Base-by-base conservation (phyloP, 2,888 invertebrate genomes). In the Thelaira solivaga region DNA sequence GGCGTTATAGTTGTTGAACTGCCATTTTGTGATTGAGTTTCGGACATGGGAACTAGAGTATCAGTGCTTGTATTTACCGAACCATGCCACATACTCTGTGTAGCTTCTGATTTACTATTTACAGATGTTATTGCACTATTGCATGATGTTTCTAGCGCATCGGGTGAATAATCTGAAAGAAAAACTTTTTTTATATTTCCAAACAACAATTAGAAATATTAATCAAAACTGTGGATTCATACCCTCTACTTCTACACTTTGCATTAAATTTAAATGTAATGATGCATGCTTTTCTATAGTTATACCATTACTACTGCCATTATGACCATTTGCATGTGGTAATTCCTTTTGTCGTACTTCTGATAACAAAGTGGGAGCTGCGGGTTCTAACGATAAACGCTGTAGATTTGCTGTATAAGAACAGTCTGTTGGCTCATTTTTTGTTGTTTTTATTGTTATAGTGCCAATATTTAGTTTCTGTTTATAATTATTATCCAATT, bases 41-140 rank as follows among this genome's bases (percentile, higher is more conserved):
- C 82, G 3, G 73, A 57, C 18, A 80, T 61, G 16, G 81, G 81
- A 10, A 82, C 82, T 78, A 91, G 83, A 13, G 91, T 91, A 80
- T 91, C 91, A 43, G 91, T 91, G 84, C 91, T 91, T 34, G 90
- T 91, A 82, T 91, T 90, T 49, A 88, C 83, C 16, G 85, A 86
- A 29, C 86, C 86, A 82, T 86, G 84, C 86, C 86, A 86, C 39
- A 82, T 73, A 64, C 81, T 84, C 61, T 83, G 82, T 34, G 80
- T 59, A 11, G 18, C 39, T 43, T 80, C 76, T 18, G 24, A 10
- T 6, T 53, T 71, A 7, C 11, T 55, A 51, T 34, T 65, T 18
- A 22, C 34, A 1, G 62, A 65, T 7, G 22, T 51, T n/a, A n/a
- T n/a, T 11, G 71, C 57, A 61, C 71, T 55, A 59, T 79, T 69